These are phyloP conservation scores for Ageneiosus marmoratus DNA, from an alignment of 2,113 vertebrate genomes.

Conservation along the genomic window DNA sequence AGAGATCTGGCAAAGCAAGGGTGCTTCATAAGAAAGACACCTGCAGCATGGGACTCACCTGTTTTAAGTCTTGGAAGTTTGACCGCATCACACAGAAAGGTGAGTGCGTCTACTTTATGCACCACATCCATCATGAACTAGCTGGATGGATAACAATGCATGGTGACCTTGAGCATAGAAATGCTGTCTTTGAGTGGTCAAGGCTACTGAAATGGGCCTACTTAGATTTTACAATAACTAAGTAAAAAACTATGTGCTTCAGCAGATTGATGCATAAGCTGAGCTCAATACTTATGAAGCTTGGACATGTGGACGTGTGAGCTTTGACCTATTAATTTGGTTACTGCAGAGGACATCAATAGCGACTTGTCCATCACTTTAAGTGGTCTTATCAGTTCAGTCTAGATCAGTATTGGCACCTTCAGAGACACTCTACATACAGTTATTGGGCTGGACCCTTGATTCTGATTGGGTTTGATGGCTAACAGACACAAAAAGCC, in stretches of 20 bases:
- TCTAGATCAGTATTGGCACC: neutral
- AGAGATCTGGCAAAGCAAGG: constrained; percentile 29
- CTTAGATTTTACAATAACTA: neutral
- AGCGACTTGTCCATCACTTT: constrained; percentile 6
- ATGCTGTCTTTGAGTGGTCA: constrained; percentile 9
- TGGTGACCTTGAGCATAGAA: neutral
- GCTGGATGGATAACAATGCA: neutral
- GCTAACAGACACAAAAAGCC: neutral
- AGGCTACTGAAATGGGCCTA: neutral
- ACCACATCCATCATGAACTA: neutral
- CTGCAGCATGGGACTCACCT: constrained; percentile 78
- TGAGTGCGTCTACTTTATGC: constrained; percentile 47
- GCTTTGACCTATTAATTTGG: constrained; percentile 16
- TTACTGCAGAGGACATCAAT: neutral
- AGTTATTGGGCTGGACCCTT: neutral
- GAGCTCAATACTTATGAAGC: neutral
- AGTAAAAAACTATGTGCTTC: neutral
- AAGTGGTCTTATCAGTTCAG: neutral
- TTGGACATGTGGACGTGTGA: neutral
- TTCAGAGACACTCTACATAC: neutral
- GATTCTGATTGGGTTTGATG: neutral
- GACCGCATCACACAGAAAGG: constrained; percentile 72
- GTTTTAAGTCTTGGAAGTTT: constrained; percentile 80
- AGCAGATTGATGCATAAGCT: neutral
- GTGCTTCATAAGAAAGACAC: constrained; percentile 32